Conservation (phyloP, 2,797 vertebrate genomes). For the Sciaenops ocellatus region DNA sequence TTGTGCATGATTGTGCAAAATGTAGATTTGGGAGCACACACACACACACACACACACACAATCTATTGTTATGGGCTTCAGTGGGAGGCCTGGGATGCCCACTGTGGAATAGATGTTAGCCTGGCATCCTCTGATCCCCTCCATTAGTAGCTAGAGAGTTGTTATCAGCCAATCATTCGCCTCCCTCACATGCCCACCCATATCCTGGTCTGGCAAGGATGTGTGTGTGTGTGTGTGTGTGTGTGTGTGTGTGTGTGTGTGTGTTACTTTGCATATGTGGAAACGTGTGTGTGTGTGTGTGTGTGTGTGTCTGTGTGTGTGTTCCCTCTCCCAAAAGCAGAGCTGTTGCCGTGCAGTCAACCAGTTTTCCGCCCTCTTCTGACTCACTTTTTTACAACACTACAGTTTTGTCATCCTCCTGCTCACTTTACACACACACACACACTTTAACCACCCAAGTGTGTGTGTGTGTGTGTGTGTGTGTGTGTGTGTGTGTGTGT, state of each 20-base stretch:
- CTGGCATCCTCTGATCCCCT: slow-evolving; percentile 39
- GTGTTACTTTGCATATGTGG: slow-evolving; percentile 14
- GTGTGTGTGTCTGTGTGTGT: slow-evolving; percentile 4
- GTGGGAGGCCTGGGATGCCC: slow-evolving; percentile 33
- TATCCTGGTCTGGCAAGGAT: slow-evolving; percentile 20
- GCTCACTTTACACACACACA: no score
- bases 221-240: slow-evolving; percentile 2
- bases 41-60: neutral
- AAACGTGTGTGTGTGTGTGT: slow-evolving; percentile 15
- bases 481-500: slow-evolving; percentile 8
- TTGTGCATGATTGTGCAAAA: neutral
- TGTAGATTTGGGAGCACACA: slow-evolving; percentile 1
- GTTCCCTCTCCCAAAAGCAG: slow-evolving; percentile 3
- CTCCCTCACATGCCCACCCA: slow-evolving; percentile 45
- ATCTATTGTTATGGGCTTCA: slow-evolving; percentile 20
- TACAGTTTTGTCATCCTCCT: slow-evolving; percentile 28
- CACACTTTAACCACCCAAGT: slow-evolving; percentile 18
- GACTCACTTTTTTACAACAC: slow-evolving; percentile 38
- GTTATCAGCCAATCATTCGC: slow-evolving; percentile 44
- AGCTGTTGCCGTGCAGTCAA: slow-evolving; percentile 29
- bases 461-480: slow-evolving; percentile 5
- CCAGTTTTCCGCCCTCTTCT: slow-evolving; percentile 35
- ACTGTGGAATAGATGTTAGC: slow-evolving; percentile 32
- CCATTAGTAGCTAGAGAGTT: slow-evolving; percentile 34
- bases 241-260: neutral